A percentile compares a stretch with the other conserved stretches of the same genome.
Conservation (phyloP, 2,113 vertebrate genomes). For the Lagenorhynchus albirostris region DNA sequence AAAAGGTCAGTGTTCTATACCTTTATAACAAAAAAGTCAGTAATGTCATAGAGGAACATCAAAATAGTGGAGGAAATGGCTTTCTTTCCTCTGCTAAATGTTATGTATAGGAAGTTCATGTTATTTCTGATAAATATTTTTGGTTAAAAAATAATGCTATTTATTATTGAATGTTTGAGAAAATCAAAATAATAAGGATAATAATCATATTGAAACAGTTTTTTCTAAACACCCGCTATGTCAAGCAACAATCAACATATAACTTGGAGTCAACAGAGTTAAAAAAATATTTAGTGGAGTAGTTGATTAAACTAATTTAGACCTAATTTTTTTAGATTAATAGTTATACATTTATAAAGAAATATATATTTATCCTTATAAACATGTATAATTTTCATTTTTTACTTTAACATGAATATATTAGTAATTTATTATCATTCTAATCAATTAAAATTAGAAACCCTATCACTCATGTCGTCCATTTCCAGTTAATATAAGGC, state of each 20-base stretch:
- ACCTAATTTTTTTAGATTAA: background rate
- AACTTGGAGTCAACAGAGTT: background rate
- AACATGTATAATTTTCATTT: background rate
- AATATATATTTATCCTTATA: background rate
- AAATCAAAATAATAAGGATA: background rate
- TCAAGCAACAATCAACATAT: background rate
- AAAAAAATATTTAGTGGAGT: background rate
- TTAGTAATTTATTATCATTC: background rate
- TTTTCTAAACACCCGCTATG: background rate
- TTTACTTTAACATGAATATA: background rate
- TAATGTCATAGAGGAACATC: accelerated
- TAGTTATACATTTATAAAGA: background rate
- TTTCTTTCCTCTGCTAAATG: background rate
- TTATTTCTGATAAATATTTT: background rate
- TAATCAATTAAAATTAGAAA: background rate
- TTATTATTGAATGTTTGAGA: background rate
- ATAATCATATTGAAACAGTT: background rate
- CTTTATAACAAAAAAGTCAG: background rate
- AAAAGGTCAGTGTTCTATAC: background rate
- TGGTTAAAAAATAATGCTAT: background rate
- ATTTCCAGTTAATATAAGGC: background rate
- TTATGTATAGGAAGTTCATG: background rate
- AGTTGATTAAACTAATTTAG: background rate
- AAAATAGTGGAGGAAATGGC: background rate
- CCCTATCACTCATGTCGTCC: background rate